Evolutionary conservation across 1,140 invertebrate genomes (phyloP).

Genomic region (Ceratoteleas bidentatus): DNA sequence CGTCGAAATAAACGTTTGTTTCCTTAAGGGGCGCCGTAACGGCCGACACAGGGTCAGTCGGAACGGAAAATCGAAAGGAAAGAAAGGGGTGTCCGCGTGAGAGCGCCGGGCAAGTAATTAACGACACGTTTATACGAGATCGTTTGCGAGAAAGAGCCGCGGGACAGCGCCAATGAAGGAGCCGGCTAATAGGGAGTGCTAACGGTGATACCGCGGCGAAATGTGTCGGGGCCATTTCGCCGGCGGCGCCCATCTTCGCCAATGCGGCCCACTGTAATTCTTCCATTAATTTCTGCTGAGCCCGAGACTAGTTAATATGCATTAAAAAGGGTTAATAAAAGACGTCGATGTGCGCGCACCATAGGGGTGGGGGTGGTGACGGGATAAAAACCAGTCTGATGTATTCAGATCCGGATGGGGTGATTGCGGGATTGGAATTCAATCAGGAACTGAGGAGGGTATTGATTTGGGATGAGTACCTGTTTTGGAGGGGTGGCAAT

Average conservation of each 20-base stretch:
- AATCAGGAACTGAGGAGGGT: constrained; percentile 2
- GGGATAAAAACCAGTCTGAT: constrained; percentile 35
- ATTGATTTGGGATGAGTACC: constrained; percentile 5
- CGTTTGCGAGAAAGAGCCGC: constrained; percentile 70
- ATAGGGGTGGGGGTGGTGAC: background rate
- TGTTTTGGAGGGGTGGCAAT: too few relatives aligned
- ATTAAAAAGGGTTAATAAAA: constrained; percentile 76
- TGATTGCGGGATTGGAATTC: constrained; percentile 3
- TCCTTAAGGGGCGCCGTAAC: constrained; percentile 81
- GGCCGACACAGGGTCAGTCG: constrained; percentile 53
- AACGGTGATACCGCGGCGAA: constrained; percentile 77
- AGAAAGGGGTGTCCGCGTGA: constrained; percentile 54
- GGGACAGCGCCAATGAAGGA: constrained; percentile 75
- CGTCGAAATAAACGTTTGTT: constrained; percentile 81
- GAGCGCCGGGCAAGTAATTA: constrained; percentile 77
- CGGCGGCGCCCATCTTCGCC: constrained; percentile 30
- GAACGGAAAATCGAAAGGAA: constrained; percentile 44
- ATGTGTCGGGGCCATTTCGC: constrained; percentile 68
- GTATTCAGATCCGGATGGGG: constrained; percentile 16
- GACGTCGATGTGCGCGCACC: constrained; percentile 54
- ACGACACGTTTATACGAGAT: constrained; percentile 79
- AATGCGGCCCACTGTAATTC: constrained; percentile 70
- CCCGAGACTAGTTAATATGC: constrained; percentile 78
- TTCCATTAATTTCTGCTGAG: constrained; percentile 80
- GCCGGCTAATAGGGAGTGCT: constrained; percentile 79